A percentile compares a stretch with the other conserved stretches of the same genome.
Conservation (phyloP, 2,797 vertebrate genomes). For the Champsocephalus esox region DNA sequence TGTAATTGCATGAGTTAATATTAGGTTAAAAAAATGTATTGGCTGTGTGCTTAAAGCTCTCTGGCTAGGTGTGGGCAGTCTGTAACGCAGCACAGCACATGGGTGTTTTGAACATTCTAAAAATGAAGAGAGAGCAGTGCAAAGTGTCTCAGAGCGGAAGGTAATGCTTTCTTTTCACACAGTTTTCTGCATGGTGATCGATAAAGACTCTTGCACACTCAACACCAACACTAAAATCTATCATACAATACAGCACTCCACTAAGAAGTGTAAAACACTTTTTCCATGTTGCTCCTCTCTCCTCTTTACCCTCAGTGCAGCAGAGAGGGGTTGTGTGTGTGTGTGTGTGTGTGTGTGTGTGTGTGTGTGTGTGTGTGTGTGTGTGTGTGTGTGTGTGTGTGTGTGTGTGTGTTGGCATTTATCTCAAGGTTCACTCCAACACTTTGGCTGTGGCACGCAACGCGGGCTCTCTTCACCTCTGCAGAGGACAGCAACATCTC, state of each 20-base stretch:
- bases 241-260: neutral
- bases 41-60: neutral
- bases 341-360: no score
- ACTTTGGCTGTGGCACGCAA: constrained; percentile 26
- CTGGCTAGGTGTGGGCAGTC: neutral
- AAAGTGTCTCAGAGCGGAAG: neutral
- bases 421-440: constrained; percentile 51
- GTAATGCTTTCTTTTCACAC: neutral
- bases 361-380: no score
- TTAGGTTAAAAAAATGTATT: neutral
- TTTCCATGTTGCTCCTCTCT: neutral
- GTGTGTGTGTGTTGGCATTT: constrained; percentile 11
- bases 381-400: no score
- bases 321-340: constrained; percentile 5
- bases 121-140: neutral
- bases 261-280: constrained; percentile 9
- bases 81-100: neutral
- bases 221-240: neutral
- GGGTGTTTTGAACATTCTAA: neutral
- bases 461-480: constrained; percentile 35
- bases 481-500: constrained; percentile 30
- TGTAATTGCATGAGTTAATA: no score
- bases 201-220: no score
- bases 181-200: neutral
- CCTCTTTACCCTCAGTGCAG: constrained; percentile 3